A percentile compares a stretch with the other conserved stretches of the same genome.
phyloP scores from a whole-genome alignment of 2,888 invertebrate genomes.

The Sipha maydis region DNA sequence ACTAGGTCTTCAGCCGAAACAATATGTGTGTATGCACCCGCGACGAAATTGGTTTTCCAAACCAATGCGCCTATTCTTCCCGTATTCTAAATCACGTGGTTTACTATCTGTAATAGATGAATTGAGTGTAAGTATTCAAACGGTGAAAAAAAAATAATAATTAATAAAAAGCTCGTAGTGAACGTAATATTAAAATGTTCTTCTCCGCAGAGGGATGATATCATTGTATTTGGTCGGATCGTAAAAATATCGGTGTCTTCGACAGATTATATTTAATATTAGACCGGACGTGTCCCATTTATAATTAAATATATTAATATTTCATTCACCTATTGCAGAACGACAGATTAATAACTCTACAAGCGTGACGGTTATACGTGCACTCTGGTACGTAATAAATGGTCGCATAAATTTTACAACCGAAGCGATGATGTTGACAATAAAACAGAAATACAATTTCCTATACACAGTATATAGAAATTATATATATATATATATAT shows the following conservation, averaged over 20 bases:
- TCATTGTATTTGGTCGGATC: background rate
- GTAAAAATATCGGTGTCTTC: background rate
- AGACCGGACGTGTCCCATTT: background rate
- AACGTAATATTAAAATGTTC: background rate
- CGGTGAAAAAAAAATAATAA: too few species aligned
- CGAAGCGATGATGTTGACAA: conserved; percentile 41
- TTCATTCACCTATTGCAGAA: background rate
- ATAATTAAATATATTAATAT: background rate
- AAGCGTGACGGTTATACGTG: background rate
- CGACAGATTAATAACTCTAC: background rate
- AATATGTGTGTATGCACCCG: background rate
- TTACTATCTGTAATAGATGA: too few species aligned
- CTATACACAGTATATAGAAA: background rate
- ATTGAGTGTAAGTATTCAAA: too few species aligned
- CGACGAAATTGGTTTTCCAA: background rate
- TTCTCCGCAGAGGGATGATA: background rate
- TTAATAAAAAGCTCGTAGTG: background rate
- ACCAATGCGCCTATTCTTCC: background rate
- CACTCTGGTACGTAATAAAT: conserved; percentile 12
- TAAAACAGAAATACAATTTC: conserved; percentile 54
- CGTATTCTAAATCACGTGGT: too few species aligned
- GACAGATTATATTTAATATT: too few species aligned
- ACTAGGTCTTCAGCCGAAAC: background rate
- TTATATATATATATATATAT: background rate
- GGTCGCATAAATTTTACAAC: conserved; percentile 4